Evolutionary conservation across 2,797 vertebrate species (phyloP).

Genomic region (Xenops minutus): DNA sequence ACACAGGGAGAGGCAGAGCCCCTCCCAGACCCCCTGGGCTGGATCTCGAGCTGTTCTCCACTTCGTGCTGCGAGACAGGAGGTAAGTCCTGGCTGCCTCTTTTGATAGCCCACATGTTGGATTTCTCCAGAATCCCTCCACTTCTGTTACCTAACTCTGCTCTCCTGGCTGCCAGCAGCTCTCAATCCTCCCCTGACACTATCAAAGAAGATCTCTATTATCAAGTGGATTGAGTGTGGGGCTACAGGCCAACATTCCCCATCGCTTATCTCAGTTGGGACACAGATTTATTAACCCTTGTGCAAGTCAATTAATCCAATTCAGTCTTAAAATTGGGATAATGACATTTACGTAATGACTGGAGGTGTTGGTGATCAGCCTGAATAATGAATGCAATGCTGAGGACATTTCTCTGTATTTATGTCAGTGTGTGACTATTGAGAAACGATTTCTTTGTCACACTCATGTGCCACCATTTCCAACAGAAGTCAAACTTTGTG

Average conservation of each 20-base stretch:
- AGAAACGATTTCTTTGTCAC: background rate
- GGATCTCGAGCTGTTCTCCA: background rate
- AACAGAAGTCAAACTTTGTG: background rate
- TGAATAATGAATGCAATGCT: background rate
- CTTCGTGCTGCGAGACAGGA: accelerated
- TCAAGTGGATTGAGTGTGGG: background rate
- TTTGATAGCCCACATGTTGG: background rate
- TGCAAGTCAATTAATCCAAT: background rate
- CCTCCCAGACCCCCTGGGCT: background rate
- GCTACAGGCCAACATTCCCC: background rate
- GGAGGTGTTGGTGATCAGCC: background rate
- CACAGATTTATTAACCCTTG: background rate
- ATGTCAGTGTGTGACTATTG: background rate
- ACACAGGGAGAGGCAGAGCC: background rate
- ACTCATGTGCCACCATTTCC: background rate
- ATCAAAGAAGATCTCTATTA: background rate
- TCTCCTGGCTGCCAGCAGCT: background rate
- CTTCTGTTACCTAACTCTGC: background rate
- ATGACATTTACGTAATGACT: background rate
- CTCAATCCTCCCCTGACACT: background rate
- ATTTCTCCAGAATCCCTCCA: background rate
- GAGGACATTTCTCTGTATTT: background rate
- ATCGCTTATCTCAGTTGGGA: background rate
- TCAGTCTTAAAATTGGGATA: background rate
- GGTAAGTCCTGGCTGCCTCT: background rate